phyloP scores from a whole-genome alignment of 1,140 invertebrate species.

The Eurosta solidaginis region DNA sequence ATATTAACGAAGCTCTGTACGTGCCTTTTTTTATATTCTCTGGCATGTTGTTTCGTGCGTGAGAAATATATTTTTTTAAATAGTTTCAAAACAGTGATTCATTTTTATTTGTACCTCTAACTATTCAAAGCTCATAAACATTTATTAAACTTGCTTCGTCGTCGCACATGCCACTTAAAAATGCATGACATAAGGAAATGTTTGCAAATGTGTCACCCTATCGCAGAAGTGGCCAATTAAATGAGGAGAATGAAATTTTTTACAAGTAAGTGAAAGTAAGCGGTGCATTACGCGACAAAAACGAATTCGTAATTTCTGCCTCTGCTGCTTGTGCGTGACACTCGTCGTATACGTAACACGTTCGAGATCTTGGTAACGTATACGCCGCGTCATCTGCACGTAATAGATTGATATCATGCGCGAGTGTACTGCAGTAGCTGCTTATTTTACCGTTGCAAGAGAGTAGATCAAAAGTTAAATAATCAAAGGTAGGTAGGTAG shows the following conservation, averaged over 20 bases:
- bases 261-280: conserved; percentile 26
- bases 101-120: no score
- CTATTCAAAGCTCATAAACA: no score
- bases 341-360: conserved; percentile 13
- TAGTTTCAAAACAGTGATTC: no score
- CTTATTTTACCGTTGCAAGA: no score
- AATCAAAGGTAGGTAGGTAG: no score
- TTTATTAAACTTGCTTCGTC: background rate
- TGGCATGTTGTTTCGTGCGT: no score
- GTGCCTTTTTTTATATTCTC: no score
- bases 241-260: conserved; percentile 3
- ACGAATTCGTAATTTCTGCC: background rate
- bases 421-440: no score
- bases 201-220: background rate
- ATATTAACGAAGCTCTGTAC: background rate
- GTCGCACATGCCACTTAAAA: background rate
- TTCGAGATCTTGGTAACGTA: background rate
- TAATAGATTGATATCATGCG: no score
- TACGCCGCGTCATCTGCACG: background rate
- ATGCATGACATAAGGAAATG: background rate
- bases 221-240: background rate
- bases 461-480: no score
- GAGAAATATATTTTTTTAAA: no score
- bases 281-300: background rate
- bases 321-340: background rate